phyloP scores from a whole-genome alignment of 2,888 invertebrate genomes.

The Diplazon laetatorius region DNA sequence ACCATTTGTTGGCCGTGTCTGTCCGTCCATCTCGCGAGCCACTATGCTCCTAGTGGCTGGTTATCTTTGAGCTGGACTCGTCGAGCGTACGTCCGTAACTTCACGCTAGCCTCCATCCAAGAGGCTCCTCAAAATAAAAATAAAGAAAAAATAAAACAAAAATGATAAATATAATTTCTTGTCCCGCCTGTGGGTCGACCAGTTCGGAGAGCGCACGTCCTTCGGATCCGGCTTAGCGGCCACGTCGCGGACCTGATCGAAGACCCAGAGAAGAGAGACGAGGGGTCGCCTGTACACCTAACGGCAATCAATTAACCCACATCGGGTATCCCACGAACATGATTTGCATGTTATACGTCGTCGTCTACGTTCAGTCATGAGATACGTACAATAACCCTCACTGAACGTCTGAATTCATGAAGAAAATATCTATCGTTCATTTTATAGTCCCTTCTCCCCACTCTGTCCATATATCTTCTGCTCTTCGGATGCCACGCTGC shows the following conservation, averaged over 20 bases:
- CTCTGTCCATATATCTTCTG: no score
- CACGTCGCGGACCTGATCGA: slow-evolving; percentile 35
- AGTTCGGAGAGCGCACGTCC: slow-evolving; percentile 7
- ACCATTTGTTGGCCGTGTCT: slow-evolving; percentile 79
- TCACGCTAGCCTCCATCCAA: slow-evolving; percentile 40
- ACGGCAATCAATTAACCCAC: slow-evolving; percentile 64
- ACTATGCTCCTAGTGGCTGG: slow-evolving; percentile 25
- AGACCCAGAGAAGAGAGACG: slow-evolving; percentile 43
- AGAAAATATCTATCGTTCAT: slow-evolving; percentile 41
- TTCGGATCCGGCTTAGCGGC: slow-evolving; percentile 12
- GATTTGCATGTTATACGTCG: slow-evolving; percentile 38
- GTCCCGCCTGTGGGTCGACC: slow-evolving; percentile 9
- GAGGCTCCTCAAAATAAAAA: slow-evolving; percentile 36
- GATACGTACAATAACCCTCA: slow-evolving; percentile 60
- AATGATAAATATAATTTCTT: slow-evolving; percentile 16
- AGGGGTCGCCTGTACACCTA: slow-evolving; percentile 57
- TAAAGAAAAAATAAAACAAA: slow-evolving; percentile 10
- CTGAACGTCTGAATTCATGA: slow-evolving; percentile 61
- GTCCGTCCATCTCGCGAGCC: slow-evolving; percentile 70
- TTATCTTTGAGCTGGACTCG: slow-evolving; percentile 44
- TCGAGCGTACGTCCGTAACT: slow-evolving; percentile 52
- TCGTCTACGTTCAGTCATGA: slow-evolving; percentile 30
- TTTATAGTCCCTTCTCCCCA: background rate
- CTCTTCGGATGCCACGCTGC: no score
- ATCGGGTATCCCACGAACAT: slow-evolving; percentile 60